phyloP scores from a whole-genome alignment of 1,140 invertebrate species.

The Pseudobourletiella spinata region DNA sequence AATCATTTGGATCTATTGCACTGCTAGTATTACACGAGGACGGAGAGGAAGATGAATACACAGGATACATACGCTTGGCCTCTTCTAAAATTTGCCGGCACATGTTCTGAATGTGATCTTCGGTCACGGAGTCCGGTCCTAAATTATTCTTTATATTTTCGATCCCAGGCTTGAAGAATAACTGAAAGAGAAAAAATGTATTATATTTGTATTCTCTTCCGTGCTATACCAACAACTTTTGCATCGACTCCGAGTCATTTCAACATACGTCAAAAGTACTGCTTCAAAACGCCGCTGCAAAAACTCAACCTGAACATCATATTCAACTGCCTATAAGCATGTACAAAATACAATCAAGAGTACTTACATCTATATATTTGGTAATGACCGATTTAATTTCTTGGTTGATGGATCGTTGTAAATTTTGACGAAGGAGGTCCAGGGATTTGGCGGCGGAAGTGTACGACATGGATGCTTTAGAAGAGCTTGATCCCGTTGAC shows the following conservation, averaged over 20 bases:
- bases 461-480: constrained; percentile 28
- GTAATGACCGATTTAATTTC: constrained; percentile 65
- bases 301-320: too few species aligned
- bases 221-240: background rate
- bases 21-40: constrained; percentile 26
- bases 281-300: background rate
- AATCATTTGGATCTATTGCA: constrained; percentile 27
- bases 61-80: constrained; percentile 57
- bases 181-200: constrained; percentile 45
- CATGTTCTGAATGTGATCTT: constrained; percentile 62
- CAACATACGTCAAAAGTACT: background rate
- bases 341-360: too few species aligned
- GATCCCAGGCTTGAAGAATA: constrained; percentile 68
- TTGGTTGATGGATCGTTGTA: constrained; percentile 64
- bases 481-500: constrained; percentile 24
- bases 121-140: constrained; percentile 59
- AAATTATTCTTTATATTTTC: constrained; percentile 65
- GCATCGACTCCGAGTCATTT: background rate
- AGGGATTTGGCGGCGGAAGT: constrained; percentile 40
- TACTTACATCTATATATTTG: constrained; percentile 63
- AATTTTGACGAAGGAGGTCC: constrained; percentile 60
- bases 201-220: too few species aligned
- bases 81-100: constrained; percentile 69
- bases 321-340: too few species aligned
- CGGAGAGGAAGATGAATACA: constrained; percentile 27